Conservation (phyloP, 2,888 invertebrate species). For the Formica aserva region DNA sequence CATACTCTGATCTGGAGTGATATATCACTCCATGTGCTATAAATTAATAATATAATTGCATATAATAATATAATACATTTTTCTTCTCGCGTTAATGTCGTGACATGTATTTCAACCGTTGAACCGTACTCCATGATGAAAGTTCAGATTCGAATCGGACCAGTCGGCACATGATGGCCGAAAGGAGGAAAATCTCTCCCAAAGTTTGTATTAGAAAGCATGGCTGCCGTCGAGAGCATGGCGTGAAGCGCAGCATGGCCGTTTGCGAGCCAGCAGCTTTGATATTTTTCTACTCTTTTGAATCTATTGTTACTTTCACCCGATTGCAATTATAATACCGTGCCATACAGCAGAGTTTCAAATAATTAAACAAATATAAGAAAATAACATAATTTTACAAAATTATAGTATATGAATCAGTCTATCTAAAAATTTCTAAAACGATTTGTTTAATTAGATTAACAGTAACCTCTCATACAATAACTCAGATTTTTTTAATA, state of each 20-base stretch:
- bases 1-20: not conserved
- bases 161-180: not conserved
- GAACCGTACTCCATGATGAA: not conserved
- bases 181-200: conserved; percentile 33
- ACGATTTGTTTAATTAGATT: not conserved
- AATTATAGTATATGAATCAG: too few relatives aligned
- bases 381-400: not conserved
- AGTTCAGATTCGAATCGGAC: not conserved
- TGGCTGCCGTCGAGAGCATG: conserved; percentile 81
- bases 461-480: not conserved
- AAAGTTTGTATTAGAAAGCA: conserved; percentile 49
- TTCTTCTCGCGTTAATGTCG: not conserved
- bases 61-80: not conserved
- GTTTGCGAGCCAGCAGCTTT: conserved; percentile 64
- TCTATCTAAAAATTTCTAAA: not conserved
- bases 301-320: conserved; percentile 19
- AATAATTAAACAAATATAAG: not conserved
- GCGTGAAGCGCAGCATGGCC: conserved; percentile 67
- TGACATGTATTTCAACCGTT: not conserved
- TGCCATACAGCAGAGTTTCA: not conserved
- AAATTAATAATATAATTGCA: not conserved
- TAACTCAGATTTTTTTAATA: not conserved
- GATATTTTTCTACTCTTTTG: conserved; percentile 65
- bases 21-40: not conserved
- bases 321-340: not conserved